These are phyloP conservation scores for Caracal caracal DNA, from an alignment of 2,113 vertebrate species.

Conservation along the genomic window DNA sequence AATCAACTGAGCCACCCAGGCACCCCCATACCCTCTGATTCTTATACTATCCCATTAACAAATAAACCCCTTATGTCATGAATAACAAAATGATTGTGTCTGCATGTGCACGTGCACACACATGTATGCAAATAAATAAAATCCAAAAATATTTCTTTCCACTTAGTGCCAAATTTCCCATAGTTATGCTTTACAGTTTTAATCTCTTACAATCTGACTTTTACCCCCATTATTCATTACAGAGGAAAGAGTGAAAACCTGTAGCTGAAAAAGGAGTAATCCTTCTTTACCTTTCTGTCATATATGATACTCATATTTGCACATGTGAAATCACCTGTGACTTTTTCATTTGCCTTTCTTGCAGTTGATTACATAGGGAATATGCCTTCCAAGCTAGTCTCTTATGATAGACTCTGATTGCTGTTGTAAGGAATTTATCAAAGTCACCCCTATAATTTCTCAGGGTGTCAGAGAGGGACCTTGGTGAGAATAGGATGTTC, in stretches of 20 bases:
- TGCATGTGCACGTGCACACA: neutral
- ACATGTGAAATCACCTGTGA: neutral
- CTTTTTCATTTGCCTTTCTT: neutral
- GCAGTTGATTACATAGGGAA: conserved; percentile 13
- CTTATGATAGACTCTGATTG: neutral
- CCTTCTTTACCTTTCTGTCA: neutral
- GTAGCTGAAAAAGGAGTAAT: neutral
- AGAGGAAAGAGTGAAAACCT: neutral
- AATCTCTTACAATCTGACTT: neutral
- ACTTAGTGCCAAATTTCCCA: neutral
- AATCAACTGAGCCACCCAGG: no score
- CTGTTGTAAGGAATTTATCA: neutral
- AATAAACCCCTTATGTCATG: neutral
- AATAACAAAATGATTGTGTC: conserved; percentile 10
- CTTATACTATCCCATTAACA: neutral
- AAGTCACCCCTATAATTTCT: neutral
- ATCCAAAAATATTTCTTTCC: neutral
- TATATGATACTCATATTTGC: neutral
- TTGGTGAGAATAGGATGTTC: neutral
- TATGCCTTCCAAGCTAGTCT: neutral
- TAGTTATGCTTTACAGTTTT: neutral
- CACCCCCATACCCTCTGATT: no score
- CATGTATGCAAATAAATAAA: neutral
- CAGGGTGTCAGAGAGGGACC: neutral
- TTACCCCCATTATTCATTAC: neutral